phyloP scores from a whole-genome alignment of 2,113 vertebrate genomes.

The Stictonetta naevosa region DNA sequence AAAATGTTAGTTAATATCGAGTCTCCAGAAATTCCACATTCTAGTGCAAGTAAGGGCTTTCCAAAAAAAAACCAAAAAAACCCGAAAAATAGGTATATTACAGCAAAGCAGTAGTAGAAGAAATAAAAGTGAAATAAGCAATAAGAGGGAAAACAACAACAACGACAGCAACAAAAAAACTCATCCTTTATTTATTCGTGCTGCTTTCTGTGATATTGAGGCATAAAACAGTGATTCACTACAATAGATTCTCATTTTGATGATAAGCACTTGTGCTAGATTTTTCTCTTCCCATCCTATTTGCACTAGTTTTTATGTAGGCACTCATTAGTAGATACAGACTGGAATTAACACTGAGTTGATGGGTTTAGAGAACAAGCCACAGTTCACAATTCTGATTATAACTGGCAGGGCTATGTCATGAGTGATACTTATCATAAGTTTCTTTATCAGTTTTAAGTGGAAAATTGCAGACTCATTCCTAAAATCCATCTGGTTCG shows the following conservation, averaged over 20 bases:
- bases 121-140: too few species aligned
- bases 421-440: background rate
- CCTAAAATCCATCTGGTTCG: background rate
- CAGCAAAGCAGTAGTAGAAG: background rate
- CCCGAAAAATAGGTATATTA: background rate
- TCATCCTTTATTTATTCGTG: background rate
- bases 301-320: background rate
- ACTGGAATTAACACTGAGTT: background rate
- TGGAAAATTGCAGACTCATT: background rate
- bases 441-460: background rate
- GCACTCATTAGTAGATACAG: background rate
- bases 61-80: background rate
- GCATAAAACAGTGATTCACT: background rate
- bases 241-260: background rate
- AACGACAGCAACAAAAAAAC: accelerated
- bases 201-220: accelerated
- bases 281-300: background rate
- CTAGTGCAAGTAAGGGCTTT: background rate
- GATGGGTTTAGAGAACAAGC: background rate
- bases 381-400: background rate
- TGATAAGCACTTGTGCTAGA: background rate
- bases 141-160: too few species aligned
- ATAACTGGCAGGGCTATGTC: background rate
- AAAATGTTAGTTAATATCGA: background rate
- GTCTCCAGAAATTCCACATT: background rate